Evolutionary conservation across 1,140 invertebrate genomes (phyloP).

Genomic region (Pachyrhynchus sulphureomaculatus): DNA sequence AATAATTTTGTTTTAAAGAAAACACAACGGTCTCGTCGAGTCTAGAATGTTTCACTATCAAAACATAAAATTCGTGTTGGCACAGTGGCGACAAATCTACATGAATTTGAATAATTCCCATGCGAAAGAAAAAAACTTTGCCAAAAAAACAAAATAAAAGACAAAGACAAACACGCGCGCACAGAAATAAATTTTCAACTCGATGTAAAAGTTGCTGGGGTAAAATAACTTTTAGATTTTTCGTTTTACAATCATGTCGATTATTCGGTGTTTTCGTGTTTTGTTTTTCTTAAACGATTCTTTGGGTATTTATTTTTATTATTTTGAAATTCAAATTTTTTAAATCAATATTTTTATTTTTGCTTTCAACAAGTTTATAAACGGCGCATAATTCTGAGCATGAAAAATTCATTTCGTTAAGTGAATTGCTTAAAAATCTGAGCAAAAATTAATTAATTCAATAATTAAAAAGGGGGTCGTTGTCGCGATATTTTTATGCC

Average conservation of each 20-base stretch:
- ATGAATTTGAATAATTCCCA: constrained; percentile 32
- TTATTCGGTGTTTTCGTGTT: constrained; percentile 23
- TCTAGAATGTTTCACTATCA: constrained; percentile 6
- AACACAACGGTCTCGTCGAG: too few relatives aligned
- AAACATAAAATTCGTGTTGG: constrained; percentile 12
- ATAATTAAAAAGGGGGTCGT: constrained; percentile 32
- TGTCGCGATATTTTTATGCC: constrained; percentile 21
- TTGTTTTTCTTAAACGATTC: constrained; percentile 28
- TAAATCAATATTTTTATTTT: constrained; percentile 22
- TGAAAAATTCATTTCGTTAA: constrained; percentile 35
- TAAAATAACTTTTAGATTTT: constrained; percentile 30
- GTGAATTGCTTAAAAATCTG: constrained; percentile 26
- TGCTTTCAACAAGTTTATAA: constrained; percentile 24
- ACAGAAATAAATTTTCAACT: constrained; percentile 28
- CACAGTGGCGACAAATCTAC: constrained; percentile 21
- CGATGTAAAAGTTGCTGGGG: constrained; percentile 23
- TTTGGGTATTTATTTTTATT: constrained; percentile 18
- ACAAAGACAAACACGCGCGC: constrained; percentile 30
- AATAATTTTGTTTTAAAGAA: too few relatives aligned
- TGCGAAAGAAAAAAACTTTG: constrained; percentile 25
- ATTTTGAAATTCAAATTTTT: constrained; percentile 19
- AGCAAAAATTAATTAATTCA: constrained; percentile 36
- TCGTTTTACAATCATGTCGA: constrained; percentile 20
- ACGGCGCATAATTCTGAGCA: constrained; percentile 9
- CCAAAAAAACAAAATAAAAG: constrained; percentile 31